phyloP scores from a whole-genome alignment of 1,140 invertebrate species.

The Drosophila ficusphila region DNA sequence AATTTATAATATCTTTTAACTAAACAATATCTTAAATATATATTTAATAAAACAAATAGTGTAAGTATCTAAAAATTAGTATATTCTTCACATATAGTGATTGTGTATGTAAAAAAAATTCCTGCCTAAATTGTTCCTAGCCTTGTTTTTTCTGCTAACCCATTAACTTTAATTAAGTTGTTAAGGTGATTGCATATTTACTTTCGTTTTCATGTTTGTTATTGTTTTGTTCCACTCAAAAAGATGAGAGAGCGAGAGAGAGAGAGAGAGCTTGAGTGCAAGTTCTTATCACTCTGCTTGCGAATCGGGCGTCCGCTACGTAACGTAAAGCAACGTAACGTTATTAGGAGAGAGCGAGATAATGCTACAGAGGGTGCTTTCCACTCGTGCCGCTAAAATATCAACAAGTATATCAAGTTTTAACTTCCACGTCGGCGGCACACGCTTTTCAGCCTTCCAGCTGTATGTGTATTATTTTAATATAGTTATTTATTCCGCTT shows the following conservation, averaged over 20 bases:
- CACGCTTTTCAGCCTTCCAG: constrained; percentile 5
- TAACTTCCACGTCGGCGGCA: constrained; percentile 37
- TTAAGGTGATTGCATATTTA: constrained; percentile 65
- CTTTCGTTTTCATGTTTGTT: constrained; percentile 76
- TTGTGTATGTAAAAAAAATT: no score
- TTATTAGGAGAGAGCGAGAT: background rate
- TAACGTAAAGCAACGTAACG: constrained; percentile 26
- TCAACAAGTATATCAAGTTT: constrained; percentile 59
- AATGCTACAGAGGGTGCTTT: constrained; percentile 6
- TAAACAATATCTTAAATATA: no score
- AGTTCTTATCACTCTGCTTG: constrained; percentile 28
- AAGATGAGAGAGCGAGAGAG: background rate
- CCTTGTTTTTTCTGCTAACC: no score
- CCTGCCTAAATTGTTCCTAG: no score
- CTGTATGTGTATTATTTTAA: constrained; percentile 38
- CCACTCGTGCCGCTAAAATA: constrained; percentile 27
- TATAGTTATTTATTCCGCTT: constrained; percentile 34
- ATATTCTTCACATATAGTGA: no score
- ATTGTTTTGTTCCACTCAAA: constrained; percentile 25
- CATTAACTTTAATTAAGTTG: constrained; percentile 23
- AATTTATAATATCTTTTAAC: no score
- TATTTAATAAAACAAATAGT: no score
- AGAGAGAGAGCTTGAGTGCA: constrained; percentile 1
- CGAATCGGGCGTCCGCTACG: constrained; percentile 30
- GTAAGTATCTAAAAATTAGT: no score